These are phyloP conservation scores for Rhinoderma darwinii DNA, from an alignment of 2,113 vertebrate species.

Conservation along the genomic window DNA sequence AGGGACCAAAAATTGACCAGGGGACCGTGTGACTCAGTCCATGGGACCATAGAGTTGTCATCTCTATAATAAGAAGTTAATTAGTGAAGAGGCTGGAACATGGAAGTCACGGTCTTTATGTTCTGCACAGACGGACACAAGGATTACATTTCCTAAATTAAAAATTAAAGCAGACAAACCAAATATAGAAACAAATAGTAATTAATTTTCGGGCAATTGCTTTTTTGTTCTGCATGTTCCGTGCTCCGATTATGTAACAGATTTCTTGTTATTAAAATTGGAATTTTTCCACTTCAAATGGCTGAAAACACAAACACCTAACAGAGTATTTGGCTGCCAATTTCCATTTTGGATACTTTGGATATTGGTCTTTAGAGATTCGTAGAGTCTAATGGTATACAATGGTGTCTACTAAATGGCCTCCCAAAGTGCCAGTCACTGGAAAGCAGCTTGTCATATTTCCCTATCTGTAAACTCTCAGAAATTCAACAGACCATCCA, in stretches of 20 bases:
- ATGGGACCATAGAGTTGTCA: background rate
- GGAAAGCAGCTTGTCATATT: background rate
- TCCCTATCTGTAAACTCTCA: background rate
- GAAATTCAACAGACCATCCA: background rate
- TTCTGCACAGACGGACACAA: constrained; percentile 2
- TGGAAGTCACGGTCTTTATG: background rate
- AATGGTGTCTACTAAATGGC: background rate
- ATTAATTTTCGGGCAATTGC: background rate
- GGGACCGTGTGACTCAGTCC: no score
- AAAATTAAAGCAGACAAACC: background rate
- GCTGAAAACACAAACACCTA: background rate
- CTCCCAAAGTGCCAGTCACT: background rate
- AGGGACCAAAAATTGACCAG: no score
- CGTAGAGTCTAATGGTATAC: background rate
- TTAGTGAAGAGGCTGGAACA: background rate
- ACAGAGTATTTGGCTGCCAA: background rate
- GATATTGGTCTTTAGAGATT: background rate
- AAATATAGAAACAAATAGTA: background rate
- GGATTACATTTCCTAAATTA: constrained; percentile 15
- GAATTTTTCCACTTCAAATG: constrained; percentile 10
- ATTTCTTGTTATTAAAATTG: background rate
- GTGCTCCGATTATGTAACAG: background rate
- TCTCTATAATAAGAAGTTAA: background rate
- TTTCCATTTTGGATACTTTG: background rate
- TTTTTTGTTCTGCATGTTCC: background rate